Base-by-base conservation (phyloP, 2,113 vertebrate genomes). In the Danionella cerebrum region DNA sequence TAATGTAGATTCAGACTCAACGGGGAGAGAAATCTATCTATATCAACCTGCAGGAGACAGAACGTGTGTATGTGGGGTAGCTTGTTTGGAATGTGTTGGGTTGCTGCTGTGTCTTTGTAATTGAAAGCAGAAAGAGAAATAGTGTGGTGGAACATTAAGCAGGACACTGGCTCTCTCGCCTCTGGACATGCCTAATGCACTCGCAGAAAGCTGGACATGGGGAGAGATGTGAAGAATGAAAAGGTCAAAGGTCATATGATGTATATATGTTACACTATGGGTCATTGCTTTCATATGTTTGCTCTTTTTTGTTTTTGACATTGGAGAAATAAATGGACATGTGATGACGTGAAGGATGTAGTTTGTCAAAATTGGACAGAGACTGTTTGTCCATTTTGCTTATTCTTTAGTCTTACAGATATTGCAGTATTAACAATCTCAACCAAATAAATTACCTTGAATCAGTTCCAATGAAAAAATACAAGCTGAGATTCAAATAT, bases 1-100 rank as follows among this genome's bases (percentile, higher is more conserved):
- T 84, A 80, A 83, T 83, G 82, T 82, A 80, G 80, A 85, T 82
- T 82, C 79, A 80, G 80, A 75, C 78, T 82, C 74, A 66, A 75
- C 75, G 69, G 75, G 73, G 72, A 31, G 59, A 64, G 69, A 69
- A 75, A 87, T 88, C 80, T 75, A 78, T 87, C 84, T 85, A 78
- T 74, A 87, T 88, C 80, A 84, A 70, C 67, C 57, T 8, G 65
- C 24, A 54, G 69, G 69, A 82, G 80, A 82, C 77, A 78, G 80
- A 80, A 74, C 69, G 66, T 72, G 63, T 53, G 31, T 14, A 24
- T 24, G 53, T 22, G 31, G 42, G 31, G 52, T 4, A 19, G 47
- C 33, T 39, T 31, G 50, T 21, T 29, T 22, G 25, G 11, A 66
- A 57, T 13, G 50, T 29, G 50, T 22, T 8, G 9, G 14, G 21